Percentiles rank a stretch among this genome's conserved stretches.
Evolutionary conservation across 2,113 vertebrate species (phyloP).

Genomic region (Corythaeola cristata): DNA sequence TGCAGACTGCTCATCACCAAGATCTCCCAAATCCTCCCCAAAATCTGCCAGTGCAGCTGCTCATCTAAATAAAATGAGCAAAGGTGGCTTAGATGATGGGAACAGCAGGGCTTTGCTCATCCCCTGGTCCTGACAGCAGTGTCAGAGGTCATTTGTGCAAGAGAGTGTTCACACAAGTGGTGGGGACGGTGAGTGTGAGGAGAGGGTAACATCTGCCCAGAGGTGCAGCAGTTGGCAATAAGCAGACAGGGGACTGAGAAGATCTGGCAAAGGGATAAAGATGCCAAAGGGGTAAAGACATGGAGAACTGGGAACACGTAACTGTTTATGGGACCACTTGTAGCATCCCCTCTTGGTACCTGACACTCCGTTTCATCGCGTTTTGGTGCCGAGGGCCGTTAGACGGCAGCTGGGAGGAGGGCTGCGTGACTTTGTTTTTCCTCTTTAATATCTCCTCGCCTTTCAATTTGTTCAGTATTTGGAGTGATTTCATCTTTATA

Average conservation of each 20-base stretch:
- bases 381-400: neutral
- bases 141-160: neutral
- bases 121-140: neutral
- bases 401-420: neutral
- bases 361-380: neutral
- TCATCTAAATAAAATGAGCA: neutral
- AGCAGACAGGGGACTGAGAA: neutral
- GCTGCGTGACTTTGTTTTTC: neutral
- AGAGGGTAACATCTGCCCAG: neutral
- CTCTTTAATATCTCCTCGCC: neutral
- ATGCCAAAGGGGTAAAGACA: neutral
- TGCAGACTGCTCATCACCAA: neutral
- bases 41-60: neutral
- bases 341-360: neutral
- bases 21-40: neutral
- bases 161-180: neutral
- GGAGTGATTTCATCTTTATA: neutral
- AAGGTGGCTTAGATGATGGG: neutral
- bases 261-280: neutral
- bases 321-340: neutral
- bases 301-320: neutral
- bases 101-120: neutral
- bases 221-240: neutral
- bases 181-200: neutral
- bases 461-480: conserved; percentile 36